A percentile compares a stretch with the other conserved stretches of the same genome.
phyloP scores from a whole-genome alignment of 2,888 invertebrate genomes.

The Dichetophora obliterata region DNA sequence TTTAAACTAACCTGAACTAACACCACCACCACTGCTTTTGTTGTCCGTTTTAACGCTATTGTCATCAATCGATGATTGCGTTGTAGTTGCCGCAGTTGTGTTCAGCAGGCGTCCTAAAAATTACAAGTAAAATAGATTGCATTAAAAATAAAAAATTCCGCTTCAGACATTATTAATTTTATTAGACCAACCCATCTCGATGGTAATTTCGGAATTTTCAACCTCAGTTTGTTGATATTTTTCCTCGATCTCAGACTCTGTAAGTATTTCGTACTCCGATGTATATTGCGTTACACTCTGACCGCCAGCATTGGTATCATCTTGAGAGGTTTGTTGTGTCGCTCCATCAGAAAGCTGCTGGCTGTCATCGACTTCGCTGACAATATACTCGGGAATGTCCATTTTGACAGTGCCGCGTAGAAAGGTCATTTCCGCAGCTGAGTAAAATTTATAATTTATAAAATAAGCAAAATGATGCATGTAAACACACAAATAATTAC shows the following conservation, averaged over 20 bases:
- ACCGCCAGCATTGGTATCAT: conserved; percentile 56
- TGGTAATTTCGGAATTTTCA: conserved; percentile 65
- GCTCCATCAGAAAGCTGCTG: conserved; percentile 60
- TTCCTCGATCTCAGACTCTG: conserved; percentile 69
- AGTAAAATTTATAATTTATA: conserved; percentile 12
- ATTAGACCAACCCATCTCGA: conserved; percentile 65
- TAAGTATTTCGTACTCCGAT: conserved; percentile 68
- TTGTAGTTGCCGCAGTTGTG: conserved; percentile 49
- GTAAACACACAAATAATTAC: conserved; percentile 52
- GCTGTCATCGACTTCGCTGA: conserved; percentile 68
- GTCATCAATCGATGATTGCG: conserved; percentile 60
- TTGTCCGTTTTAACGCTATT: conserved; percentile 59
- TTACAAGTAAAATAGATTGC: not conserved
- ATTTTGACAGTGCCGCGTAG: conserved; percentile 71
- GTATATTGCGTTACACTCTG: conserved; percentile 67
- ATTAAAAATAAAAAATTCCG: not conserved
- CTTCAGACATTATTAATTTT: not conserved
- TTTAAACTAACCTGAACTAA: conserved; percentile 57
- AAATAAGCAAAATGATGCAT: not conserved
- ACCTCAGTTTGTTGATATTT: conserved; percentile 62
- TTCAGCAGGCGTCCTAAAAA: conserved; percentile 64
- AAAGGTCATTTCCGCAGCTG: conserved; percentile 69
- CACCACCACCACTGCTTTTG: conserved; percentile 57
- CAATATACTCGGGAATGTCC: conserved; percentile 73
- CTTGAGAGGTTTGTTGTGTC: conserved; percentile 66